phyloP scores from a whole-genome alignment of 2,888 invertebrate species.

The Smittia sp. region DNA sequence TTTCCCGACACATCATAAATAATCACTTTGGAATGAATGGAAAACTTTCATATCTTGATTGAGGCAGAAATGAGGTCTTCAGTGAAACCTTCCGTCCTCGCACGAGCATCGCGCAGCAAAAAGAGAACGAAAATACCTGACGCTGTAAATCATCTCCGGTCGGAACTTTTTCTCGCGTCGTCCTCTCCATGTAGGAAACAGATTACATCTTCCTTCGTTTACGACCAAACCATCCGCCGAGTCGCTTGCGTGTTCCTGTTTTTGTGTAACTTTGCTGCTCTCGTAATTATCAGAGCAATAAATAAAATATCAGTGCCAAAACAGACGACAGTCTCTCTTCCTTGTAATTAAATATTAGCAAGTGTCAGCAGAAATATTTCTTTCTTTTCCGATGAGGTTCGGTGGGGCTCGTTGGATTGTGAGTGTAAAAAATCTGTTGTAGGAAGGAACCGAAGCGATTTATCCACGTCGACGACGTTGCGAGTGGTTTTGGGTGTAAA shows the following conservation, averaged over 20 bases:
- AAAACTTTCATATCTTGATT: constrained; percentile 38
- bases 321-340: constrained; percentile 8
- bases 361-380: constrained; percentile 31
- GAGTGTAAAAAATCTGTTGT: neutral
- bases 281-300: constrained; percentile 39
- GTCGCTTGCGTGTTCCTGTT: neutral
- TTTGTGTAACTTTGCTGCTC: neutral
- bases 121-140: constrained; percentile 1
- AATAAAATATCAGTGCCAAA: constrained; percentile 40
- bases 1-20: constrained; percentile 39
- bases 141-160: constrained; percentile 20
- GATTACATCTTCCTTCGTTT: constrained; percentile 13
- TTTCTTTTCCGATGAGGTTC: neutral
- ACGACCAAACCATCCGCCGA: neutral
- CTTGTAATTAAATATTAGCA: constrained; percentile 39
- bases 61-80: constrained; percentile 27
- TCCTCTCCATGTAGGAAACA: neutral
- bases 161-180: neutral
- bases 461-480: neutral
- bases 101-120: neutral
- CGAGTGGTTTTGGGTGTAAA: neutral
- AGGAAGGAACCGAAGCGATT: constrained; percentile 7
- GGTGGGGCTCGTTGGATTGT: neutral
- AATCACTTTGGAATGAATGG: constrained; percentile 30
- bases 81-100: neutral